Base-by-base conservation (phyloP, 1,140 invertebrate genomes). In the Aphelinus atriplicis region DNA sequence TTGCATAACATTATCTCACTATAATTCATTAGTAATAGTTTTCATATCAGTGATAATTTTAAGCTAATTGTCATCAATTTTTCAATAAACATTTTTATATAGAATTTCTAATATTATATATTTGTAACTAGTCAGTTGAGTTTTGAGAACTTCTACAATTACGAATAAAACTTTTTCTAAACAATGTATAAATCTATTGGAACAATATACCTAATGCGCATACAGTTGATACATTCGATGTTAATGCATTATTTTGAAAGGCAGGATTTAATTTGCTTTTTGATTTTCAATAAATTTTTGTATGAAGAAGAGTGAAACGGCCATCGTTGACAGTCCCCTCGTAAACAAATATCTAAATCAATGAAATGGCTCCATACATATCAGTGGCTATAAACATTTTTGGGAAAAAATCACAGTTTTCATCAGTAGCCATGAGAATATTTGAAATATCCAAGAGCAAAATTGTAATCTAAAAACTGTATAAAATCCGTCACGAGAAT, bases 391-490 rank as follows among this genome's bases (percentile, higher is more conserved):
- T 65, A 47, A 46, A 63, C 48, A 43, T 0, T 26, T 48, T 45
- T 63, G 48, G 61, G 61, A 53, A 65, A 65, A 65, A 65, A 51
- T 65, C 51, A 65, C 63, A 65, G 26, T 26, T 26, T 26, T 26
- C 26, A 26, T 26, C 26, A 26, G 26, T 65, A 53, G 3, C 51
- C 51, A 46, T 55, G 51, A 50, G 63, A 65, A 43, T 51, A 65
- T 10, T 45, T 63, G 48, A 63, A 62, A 63, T 63, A 47, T 3
- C 61, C 48, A 63, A 46, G 47, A n/a, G 42, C 47, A 48, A 65
- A 65, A 65, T 65, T 65, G 48, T 4, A 48, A 6, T 65, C 26
- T 72, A 58, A 65, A 72, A 71, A 56, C 61, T 65, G 26, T 7
- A 10, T 67, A 7, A 4, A 53, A 73, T 51, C 42, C 50, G 2